Percentiles rank a stretch among this genome's conserved stretches.
phyloP scores from a whole-genome alignment of 2,113 vertebrate genomes.

The Cisticola juncidis region DNA sequence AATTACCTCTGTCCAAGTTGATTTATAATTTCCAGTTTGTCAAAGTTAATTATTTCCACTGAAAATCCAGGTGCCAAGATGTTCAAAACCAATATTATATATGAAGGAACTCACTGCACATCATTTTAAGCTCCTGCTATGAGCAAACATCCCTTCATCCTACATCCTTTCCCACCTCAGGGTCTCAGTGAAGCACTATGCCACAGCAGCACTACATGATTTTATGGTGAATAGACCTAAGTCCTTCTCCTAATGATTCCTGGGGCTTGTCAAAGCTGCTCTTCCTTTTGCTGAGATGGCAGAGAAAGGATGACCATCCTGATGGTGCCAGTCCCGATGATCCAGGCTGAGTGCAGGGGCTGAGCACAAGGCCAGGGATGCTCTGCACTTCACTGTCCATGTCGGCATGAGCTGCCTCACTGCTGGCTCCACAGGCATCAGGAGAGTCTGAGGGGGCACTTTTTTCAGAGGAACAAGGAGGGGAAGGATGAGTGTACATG shows the following conservation, averaged over 20 bases:
- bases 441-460: background rate
- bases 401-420: background rate
- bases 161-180: background rate
- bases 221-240: background rate
- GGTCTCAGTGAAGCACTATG: background rate
- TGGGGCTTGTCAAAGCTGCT: background rate
- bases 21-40: background rate
- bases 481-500: conserved; percentile 44
- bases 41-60: background rate
- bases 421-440: rapidly evolving
- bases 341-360: background rate
- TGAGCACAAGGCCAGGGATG: background rate
- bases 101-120: background rate
- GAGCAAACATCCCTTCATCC: background rate
- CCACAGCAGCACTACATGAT: background rate
- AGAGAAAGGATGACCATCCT: background rate
- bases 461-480: conserved; percentile 17
- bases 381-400: background rate
- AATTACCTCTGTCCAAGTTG: background rate
- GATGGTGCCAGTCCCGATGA: background rate
- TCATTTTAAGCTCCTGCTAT: background rate
- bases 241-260: background rate
- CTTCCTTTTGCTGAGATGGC: background rate
- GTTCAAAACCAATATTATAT: background rate
- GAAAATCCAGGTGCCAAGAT: background rate